Evolutionary conservation across 2,113 vertebrate genomes (phyloP), one percentile per base, ranked within the genome.

Genomic region (Spilogale gracilis): DNA sequence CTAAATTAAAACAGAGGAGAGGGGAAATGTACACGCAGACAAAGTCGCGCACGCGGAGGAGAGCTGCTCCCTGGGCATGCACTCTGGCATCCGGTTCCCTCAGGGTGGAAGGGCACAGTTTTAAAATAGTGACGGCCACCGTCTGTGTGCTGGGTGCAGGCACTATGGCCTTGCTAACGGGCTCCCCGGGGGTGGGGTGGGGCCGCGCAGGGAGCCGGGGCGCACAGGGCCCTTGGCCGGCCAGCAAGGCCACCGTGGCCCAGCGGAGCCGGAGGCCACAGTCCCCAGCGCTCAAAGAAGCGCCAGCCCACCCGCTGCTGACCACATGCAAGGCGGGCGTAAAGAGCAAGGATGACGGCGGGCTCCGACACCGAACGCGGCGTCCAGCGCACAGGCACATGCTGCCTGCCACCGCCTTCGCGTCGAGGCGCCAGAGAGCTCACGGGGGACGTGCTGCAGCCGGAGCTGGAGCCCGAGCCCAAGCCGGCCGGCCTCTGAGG

Each of bases 1-100:
- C 81, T 58, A 83, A 89, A 91, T 96, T 94, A 80, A 82, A 63
- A 97, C 79, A 45, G 21, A 60, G 61, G 81, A 56, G 85, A 65
- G 27, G 83, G 71, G 54, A 84, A 84, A 58, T 1, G 45, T 17
- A 23, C 69, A 48, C 1, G 16, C 2, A 60, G 52, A 76, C 32
- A 58, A 45, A 73, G 78, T 38, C 4, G 0, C 3, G 30, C 76
- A 74, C 73, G 23, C 0, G 6, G 5, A 88, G 30, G 3, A 38
- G 21, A 2, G 16, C 60, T 43, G 2, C 1, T 56, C 84, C 23
- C 91, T 20, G 2, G 3, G 2, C 13, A 52, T 2, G 1, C 9
- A 5, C 3, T 10, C 18, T 0, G 16, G 83, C 6, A 0, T 8
- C 23, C 17, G 30, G 12, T n/a, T 25, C 56, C 50, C 73, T 16